phyloP scores from a whole-genome alignment of 2,797 vertebrate species.

The Microctenopoma lineatum region DNA sequence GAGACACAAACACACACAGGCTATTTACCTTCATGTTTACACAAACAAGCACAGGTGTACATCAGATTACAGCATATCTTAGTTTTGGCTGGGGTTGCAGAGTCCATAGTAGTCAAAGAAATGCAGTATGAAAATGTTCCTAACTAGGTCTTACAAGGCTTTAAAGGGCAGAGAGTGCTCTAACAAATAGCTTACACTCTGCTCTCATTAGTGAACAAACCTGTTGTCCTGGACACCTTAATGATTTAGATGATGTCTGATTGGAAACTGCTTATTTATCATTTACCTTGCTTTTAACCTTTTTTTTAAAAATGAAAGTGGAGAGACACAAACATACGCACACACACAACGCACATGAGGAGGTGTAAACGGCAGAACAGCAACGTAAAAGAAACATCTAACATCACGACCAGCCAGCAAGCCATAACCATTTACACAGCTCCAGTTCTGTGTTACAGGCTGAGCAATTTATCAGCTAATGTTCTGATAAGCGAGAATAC shows the following conservation, averaged over 20 bases:
- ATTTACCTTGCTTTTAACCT: slow-evolving; percentile 44
- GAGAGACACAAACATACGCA: slow-evolving; percentile 24
- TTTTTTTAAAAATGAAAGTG: slow-evolving; percentile 34
- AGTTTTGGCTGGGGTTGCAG: slow-evolving; percentile 25
- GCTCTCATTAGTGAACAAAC: slow-evolving; percentile 44
- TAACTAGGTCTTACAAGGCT: slow-evolving; percentile 65
- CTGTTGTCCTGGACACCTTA: slow-evolving; percentile 40
- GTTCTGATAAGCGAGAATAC: slow-evolving; percentile 68
- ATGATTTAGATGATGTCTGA: slow-evolving; percentile 44
- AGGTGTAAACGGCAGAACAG: slow-evolving; percentile 53
- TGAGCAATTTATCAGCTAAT: slow-evolving; percentile 67
- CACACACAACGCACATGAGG: slow-evolving; percentile 26
- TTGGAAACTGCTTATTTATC: slow-evolving; percentile 53
- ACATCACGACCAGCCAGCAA: slow-evolving; percentile 53
- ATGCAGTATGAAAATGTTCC: slow-evolving; percentile 53
- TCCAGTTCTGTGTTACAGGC: slow-evolving; percentile 58
- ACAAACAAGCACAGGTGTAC: slow-evolving; percentile 3
- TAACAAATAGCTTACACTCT: slow-evolving; percentile 54
- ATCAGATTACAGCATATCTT: slow-evolving; percentile 33
- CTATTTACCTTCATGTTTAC: slow-evolving; percentile 1
- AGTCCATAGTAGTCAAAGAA: slow-evolving; percentile 52
- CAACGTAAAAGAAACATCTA: slow-evolving; percentile 12
- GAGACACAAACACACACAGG: slow-evolving; percentile 19
- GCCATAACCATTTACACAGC: slow-evolving; percentile 62
- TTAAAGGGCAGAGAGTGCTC: slow-evolving; percentile 77